phyloP scores from a whole-genome alignment of 1,140 invertebrate species.

The Conus betulinus region DNA sequence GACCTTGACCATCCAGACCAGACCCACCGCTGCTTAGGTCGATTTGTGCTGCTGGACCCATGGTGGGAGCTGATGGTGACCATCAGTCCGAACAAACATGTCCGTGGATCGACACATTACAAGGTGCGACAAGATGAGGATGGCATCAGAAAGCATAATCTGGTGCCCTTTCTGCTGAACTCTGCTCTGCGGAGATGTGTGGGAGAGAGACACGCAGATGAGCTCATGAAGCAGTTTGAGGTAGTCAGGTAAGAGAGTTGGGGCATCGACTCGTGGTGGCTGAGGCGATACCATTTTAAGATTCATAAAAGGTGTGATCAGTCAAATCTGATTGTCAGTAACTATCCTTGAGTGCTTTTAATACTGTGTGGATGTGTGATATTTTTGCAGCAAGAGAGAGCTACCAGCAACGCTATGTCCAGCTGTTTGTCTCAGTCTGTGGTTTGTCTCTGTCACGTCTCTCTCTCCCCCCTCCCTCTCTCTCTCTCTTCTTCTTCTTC shows the following conservation, averaged over 20 bases:
- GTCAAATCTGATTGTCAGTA: too few relatives aligned
- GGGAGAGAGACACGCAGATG: neutral
- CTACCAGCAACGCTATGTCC: too few relatives aligned
- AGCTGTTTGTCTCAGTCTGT: too few relatives aligned
- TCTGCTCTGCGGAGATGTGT: neutral
- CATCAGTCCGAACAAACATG: neutral
- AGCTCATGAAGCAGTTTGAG: neutral
- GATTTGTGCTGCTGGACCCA: constrained; percentile 55
- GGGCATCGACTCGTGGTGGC: too few relatives aligned
- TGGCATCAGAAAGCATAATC: neutral
- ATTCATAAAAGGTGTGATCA: too few relatives aligned
- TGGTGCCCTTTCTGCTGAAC: constrained; percentile 8
- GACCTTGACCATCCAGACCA: neutral
- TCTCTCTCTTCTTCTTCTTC: too few relatives aligned
- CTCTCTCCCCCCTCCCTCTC: too few relatives aligned
- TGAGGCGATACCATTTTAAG: too few relatives aligned
- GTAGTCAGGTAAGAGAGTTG: constrained; percentile 3
- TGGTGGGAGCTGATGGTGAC: constrained; percentile 57
- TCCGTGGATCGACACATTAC: neutral
- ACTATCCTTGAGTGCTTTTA: too few relatives aligned
- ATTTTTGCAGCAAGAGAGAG: too few relatives aligned
- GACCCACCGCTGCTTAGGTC: constrained; percentile 33
- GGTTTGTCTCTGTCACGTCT: too few relatives aligned
- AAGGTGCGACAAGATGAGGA: neutral
- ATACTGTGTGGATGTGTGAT: too few relatives aligned